Percentiles rank a stretch among this genome's conserved stretches.
Evolutionary conservation across 2,113 vertebrate species (phyloP).

Genomic region (Pteropus alecto): DNA sequence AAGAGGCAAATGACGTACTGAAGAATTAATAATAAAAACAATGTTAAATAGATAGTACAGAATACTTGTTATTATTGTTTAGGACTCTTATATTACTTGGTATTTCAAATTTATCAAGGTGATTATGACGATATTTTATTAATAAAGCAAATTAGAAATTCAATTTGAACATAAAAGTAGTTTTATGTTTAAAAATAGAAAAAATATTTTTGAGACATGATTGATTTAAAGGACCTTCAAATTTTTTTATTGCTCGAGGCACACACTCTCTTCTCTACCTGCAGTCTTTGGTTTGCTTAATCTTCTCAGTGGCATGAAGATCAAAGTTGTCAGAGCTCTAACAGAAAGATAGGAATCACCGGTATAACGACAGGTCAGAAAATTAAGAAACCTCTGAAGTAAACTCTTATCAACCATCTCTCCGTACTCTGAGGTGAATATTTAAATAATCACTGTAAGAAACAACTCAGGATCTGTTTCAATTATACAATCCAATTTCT

Average conservation of each 20-base stretch:
- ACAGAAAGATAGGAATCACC: background rate
- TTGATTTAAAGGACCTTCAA: background rate
- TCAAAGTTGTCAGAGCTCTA: background rate
- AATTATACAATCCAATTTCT: background rate
- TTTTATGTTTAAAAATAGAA: background rate
- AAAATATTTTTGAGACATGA: background rate
- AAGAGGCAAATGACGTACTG: conserved; percentile 13
- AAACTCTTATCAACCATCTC: background rate
- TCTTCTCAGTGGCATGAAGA: background rate
- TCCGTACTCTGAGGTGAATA: background rate
- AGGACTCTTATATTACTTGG: background rate
- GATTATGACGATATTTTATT: background rate
- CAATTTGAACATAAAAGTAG: background rate
- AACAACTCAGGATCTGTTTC: background rate
- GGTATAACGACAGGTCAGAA: background rate
- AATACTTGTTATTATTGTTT: background rate
- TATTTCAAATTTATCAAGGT: conserved; percentile 4
- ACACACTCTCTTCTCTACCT: background rate
- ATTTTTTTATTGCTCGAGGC: background rate
- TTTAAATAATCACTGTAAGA: background rate
- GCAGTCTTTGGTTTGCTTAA: background rate
- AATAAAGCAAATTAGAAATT: background rate
- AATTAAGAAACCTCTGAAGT: background rate
- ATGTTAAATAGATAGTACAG: background rate
- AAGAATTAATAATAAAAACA: background rate